A percentile compares a stretch with the other conserved stretches of the same genome.
Conservation (phyloP, 1,140 invertebrate genomes). For the Zelostemma sp. region DNA sequence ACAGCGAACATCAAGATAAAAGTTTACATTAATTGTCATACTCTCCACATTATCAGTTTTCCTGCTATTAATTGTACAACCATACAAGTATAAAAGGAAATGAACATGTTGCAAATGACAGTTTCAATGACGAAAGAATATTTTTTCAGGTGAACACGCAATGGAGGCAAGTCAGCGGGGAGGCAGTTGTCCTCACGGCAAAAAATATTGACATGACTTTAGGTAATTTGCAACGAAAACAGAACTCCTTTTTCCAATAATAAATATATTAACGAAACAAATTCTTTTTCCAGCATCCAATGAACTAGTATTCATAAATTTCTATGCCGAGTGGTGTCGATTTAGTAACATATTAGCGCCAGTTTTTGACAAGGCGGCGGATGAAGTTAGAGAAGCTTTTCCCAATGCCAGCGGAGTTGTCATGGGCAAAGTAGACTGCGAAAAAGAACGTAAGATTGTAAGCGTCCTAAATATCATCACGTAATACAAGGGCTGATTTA, state of each 20-base stretch:
- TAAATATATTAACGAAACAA: neutral
- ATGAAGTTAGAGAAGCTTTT: conserved; percentile 85
- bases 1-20: too few species aligned
- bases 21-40: too few species aligned
- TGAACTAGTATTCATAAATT: conserved; percentile 98
- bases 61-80: too few species aligned
- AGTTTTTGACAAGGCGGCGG: conserved; percentile 96
- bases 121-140: conserved; percentile 42
- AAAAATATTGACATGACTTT: conserved; percentile 86
- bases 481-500: conserved; percentile 3
- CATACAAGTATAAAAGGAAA: too few species aligned
- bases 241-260: conserved; percentile 49
- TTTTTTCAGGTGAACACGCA: conserved; percentile 76
- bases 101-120: too few species aligned
- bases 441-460: conserved; percentile 80
- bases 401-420: conserved; percentile 87
- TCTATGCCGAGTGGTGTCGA: conserved; percentile 98
- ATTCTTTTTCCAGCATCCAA: conserved; percentile 82
- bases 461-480: too few species aligned
- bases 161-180: conserved; percentile 79
- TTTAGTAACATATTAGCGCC: conserved; percentile 97
- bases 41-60: conserved; percentile 20
- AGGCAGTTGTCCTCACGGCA: conserved; percentile 81
- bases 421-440: conserved; percentile 98
- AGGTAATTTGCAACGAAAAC: too few species aligned